These are phyloP conservation scores for Sialis lutaria DNA, from an alignment of 2,888 invertebrate species.

Conservation along the genomic window DNA sequence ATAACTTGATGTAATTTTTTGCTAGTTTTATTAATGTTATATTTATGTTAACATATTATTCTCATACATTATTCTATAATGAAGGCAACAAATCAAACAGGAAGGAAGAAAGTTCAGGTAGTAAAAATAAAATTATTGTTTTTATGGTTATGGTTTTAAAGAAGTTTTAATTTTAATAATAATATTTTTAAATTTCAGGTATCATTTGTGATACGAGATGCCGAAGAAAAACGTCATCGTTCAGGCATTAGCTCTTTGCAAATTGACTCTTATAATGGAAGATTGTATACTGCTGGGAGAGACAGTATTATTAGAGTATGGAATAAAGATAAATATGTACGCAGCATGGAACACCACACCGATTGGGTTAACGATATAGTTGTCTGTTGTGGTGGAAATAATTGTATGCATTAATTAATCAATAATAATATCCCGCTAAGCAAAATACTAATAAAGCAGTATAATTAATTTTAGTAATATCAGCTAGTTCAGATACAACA, in stretches of 20 bases:
- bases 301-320: constrained; percentile 95
- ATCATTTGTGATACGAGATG: constrained; percentile 94
- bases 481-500: constrained; percentile 97
- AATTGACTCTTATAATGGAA: constrained; percentile 69
- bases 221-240: constrained; percentile 83
- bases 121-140: constrained; percentile 2
- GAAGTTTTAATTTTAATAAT: neutral
- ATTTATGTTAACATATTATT: too few relatives aligned
- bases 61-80: neutral
- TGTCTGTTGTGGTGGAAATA: constrained; percentile 89
- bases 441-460: neutral
- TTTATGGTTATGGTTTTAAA: constrained; percentile 1
- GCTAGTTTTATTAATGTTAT: too few relatives aligned
- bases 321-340: constrained; percentile 72
- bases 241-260: constrained; percentile 94
- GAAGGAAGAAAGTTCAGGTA: constrained; percentile 26
- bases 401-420: constrained; percentile 39
- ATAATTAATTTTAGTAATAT: constrained; percentile 59
- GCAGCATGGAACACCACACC: constrained; percentile 98
- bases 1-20: too few relatives aligned
- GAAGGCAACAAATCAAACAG: constrained; percentile 16
- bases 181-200: constrained; percentile 39
- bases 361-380: constrained; percentile 99
- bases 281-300: constrained; percentile 89
- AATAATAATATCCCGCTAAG: too few relatives aligned